Percentiles rank a stretch among this genome's conserved stretches.
phyloP scores from a whole-genome alignment of 2,113 vertebrate genomes.

The Martes martes region DNA sequence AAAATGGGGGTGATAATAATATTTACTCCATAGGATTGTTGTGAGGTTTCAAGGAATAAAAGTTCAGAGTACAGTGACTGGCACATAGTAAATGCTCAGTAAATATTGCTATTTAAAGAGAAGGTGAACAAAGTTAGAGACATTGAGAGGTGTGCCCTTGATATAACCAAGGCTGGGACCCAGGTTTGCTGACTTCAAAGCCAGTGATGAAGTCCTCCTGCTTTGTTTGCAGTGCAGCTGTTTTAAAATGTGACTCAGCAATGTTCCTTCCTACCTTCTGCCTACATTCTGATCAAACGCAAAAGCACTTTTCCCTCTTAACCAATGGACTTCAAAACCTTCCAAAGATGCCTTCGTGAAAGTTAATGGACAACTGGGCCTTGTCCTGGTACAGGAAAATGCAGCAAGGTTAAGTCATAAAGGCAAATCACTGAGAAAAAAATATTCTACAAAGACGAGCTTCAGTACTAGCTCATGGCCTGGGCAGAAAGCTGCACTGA shows the following conservation, averaged over 20 bases:
- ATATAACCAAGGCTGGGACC: neutral
- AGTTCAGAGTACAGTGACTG: neutral
- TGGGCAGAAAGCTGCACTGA: neutral
- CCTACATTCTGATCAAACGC: conserved; percentile 6
- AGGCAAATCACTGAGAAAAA: neutral
- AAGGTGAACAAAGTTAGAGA: neutral
- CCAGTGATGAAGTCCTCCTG: neutral
- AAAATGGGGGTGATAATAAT: neutral
- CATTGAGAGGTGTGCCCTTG: neutral
- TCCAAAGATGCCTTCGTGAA: conserved; percentile 26
- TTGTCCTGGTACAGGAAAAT: neutral
- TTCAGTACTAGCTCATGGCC: neutral
- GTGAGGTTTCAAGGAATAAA: neutral
- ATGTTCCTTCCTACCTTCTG: conserved; percentile 1
- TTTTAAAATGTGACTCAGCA: conserved; percentile 45
- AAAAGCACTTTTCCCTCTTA: conserved; percentile 22
- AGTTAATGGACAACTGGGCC: neutral
- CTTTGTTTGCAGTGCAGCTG: neutral
- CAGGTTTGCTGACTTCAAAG: conserved; percentile 26
- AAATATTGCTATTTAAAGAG: neutral
- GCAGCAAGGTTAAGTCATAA: neutral
- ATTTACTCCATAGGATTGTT: neutral
- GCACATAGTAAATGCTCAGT: neutral
- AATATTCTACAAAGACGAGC: neutral
- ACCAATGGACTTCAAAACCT: conserved; percentile 44